Percentiles rank a stretch among this genome's conserved stretches.
Conservation (phyloP, 2,113 vertebrate genomes). For the Mobula birostris region DNA sequence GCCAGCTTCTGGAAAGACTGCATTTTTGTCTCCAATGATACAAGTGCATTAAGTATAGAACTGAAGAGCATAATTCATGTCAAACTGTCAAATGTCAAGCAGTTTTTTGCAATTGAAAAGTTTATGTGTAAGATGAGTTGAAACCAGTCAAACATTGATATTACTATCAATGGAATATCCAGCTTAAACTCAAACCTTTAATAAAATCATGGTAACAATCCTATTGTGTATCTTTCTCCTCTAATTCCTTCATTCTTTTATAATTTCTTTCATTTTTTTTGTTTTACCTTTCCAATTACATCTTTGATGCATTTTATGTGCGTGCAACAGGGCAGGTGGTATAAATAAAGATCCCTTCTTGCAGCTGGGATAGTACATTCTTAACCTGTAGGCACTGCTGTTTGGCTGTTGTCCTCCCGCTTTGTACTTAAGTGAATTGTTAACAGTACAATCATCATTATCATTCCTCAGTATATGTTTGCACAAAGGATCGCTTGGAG, state of each 20-base stretch:
- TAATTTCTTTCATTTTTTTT: neutral
- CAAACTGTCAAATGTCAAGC: neutral
- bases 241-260: neutral
- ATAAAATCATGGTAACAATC: neutral
- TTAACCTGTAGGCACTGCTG: neutral
- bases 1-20: too few species aligned
- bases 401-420: neutral
- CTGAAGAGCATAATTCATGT: neutral
- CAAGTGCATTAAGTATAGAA: neutral
- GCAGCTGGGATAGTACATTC: neutral
- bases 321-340: neutral
- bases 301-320: neutral
- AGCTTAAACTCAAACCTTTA: neutral
- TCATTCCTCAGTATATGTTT: conserved; percentile 20
- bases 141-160: neutral
- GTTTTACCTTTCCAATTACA: neutral
- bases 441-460: conserved; percentile 18
- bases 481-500: neutral
- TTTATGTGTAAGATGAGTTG: too few species aligned
- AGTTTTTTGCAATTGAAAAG: neutral
- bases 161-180: neutral
- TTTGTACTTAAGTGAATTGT: neutral
- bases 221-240: neutral
- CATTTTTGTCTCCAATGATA: neutral
- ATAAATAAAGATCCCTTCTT: neutral